phyloP scores from a whole-genome alignment of 1,140 invertebrate genomes.

The Orius laevigatus region DNA sequence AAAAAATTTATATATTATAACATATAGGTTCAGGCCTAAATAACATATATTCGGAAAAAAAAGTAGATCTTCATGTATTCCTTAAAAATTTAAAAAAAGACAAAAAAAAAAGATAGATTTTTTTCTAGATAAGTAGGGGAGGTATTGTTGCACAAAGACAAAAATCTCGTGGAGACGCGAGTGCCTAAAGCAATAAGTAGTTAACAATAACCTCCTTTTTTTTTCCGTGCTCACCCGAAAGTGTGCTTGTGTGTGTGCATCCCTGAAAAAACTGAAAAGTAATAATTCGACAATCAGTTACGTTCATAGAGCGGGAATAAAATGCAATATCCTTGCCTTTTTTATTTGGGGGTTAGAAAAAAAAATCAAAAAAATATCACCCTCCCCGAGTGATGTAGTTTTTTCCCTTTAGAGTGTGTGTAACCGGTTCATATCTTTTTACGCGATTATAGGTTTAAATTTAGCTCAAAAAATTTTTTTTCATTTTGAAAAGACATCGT shows the following conservation, averaged over 20 bases:
- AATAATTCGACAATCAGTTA: constrained; percentile 18
- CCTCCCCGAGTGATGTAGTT: not conserved
- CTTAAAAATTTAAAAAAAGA: constrained; percentile 19
- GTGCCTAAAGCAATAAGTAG: constrained; percentile 17
- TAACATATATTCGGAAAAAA: constrained; percentile 15
- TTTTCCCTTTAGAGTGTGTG: not conserved
- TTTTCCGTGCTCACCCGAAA: not conserved
- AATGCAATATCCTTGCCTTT: constrained; percentile 6
- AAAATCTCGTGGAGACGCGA: constrained; percentile 13
- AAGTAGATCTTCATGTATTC: constrained; percentile 12
- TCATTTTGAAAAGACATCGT: constrained; percentile 9
- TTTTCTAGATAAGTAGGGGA: constrained; percentile 1
- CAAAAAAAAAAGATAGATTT: not conserved
- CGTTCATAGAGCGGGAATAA: not conserved
- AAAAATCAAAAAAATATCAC: constrained; percentile 2
- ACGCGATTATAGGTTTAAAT: constrained; percentile 5
- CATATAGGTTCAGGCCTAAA: constrained; percentile 23
- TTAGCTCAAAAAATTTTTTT: constrained; percentile 2
- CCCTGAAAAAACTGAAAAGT: constrained; percentile 8
- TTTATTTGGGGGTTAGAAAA: constrained; percentile 12
- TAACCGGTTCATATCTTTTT: not conserved
- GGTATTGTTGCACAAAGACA: constrained; percentile 5
- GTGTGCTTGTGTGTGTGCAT: constrained; percentile 2
- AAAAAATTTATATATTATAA: constrained; percentile 11
- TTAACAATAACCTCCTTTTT: constrained; percentile 1